Conservation (phyloP, 2,113 vertebrate genomes). For the Corydoras maculifer region DNA sequence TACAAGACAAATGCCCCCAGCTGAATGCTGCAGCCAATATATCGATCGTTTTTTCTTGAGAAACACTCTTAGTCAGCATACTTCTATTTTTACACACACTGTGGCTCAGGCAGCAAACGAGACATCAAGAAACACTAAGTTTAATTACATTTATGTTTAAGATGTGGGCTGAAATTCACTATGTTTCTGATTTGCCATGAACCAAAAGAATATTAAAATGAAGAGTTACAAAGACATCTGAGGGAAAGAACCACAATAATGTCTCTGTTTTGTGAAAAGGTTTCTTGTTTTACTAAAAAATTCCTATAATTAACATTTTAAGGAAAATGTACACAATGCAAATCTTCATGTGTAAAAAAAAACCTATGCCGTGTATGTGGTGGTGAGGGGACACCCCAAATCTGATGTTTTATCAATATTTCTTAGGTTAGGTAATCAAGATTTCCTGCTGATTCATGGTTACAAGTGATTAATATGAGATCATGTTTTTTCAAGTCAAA, state of each 20-base stretch:
- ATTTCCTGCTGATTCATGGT: no score
- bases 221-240: background rate
- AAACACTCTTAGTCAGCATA: conserved; percentile 66
- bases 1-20: conserved; percentile 49
- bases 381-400: no score
- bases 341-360: no score
- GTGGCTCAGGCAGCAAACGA: conserved; percentile 57
- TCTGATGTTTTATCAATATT: no score
- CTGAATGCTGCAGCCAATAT: conserved; percentile 42
- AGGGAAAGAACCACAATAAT: conserved; percentile 1
- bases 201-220: background rate
- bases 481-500: no score
- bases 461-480: no score
- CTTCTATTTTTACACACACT: conserved; percentile 58
- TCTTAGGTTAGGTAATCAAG: no score
- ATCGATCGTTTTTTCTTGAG: conserved; percentile 60
- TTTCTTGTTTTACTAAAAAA: no score
- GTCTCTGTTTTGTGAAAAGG: background rate
- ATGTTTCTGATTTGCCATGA: conserved; percentile 18
- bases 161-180: conserved; percentile 21
- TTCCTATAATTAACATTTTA: no score
- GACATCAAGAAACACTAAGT: conserved; percentile 42
- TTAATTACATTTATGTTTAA: conserved; percentile 27
- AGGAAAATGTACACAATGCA: no score
- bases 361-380: no score